These are phyloP conservation scores for Chrysoperla carnea DNA, from an alignment of 1,140 invertebrate species.

Conservation along the genomic window DNA sequence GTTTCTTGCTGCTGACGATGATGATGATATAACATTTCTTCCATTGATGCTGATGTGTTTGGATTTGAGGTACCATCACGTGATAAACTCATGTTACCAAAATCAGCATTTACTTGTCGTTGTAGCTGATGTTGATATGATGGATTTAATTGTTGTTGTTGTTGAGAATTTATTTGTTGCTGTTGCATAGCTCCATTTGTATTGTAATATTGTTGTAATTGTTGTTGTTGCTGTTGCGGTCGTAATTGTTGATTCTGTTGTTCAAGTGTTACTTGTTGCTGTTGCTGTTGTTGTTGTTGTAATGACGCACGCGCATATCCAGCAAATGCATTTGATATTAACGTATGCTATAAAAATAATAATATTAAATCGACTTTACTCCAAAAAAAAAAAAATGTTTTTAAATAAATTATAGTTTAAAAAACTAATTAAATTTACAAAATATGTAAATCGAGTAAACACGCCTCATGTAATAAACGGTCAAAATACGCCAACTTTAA, in stretches of 20 bases:
- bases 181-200: neutral
- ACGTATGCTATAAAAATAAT: constrained; percentile 16
- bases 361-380: constrained; percentile 8
- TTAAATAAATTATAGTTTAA: neutral
- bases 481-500: too few species aligned
- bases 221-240: constrained; percentile 2
- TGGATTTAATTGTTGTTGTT: constrained; percentile 12
- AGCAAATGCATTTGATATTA: constrained; percentile 1
- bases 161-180: neutral
- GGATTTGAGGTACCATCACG: constrained; percentile 9
- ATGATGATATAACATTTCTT: constrained; percentile 3
- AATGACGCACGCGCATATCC: constrained; percentile 1
- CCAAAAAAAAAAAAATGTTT: neutral
- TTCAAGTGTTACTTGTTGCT: neutral
- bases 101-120: constrained; percentile 15
- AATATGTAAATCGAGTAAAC: too few species aligned
- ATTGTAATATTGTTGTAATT: constrained; percentile 9
- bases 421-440: neutral
- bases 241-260: constrained; percentile 11
- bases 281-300: neutral
- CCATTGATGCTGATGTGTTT: neutral
- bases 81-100: constrained; percentile 11
- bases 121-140: constrained; percentile 12
- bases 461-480: too few species aligned
- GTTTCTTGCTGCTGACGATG: neutral